Conservation (phyloP, 23 tunicate genomes). For the Botrylloides violaceus region DNA sequence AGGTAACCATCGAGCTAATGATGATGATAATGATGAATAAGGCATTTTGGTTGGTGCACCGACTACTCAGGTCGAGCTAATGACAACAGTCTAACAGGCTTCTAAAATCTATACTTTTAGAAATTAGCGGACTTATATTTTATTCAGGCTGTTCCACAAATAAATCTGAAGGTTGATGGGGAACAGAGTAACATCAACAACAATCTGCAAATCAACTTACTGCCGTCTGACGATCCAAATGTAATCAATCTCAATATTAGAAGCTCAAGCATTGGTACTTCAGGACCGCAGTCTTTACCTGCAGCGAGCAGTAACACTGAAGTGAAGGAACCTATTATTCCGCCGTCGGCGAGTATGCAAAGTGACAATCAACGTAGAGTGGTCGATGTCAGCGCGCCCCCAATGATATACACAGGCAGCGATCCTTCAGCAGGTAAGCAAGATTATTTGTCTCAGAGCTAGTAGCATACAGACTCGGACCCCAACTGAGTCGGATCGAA, state of each 20-base stretch:
- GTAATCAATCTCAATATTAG: slow-evolving; percentile 67
- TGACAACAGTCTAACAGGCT: background rate
- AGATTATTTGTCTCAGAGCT: no score
- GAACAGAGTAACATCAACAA: slow-evolving; percentile 22
- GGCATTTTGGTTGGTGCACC: no score
- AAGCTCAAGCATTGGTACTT: slow-evolving; percentile 3
- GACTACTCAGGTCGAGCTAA: no score
- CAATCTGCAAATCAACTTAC: slow-evolving; percentile 66
- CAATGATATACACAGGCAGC: slow-evolving; percentile 24
- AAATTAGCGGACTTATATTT: no score
- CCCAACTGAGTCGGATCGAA: no score
- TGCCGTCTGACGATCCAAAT: slow-evolving; percentile 87
- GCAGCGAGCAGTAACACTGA: background rate
- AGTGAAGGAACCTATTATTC: background rate
- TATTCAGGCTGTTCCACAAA: slow-evolving; percentile 33
- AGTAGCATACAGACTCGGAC: no score
- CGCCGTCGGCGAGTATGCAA: background rate
- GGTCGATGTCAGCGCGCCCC: slow-evolving; percentile 50
- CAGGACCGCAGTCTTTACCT: slow-evolving; percentile 25
- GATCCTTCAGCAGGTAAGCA: slow-evolving; percentile 24
- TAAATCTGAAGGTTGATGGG: slow-evolving; percentile 46
- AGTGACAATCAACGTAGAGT: slow-evolving; percentile 54
- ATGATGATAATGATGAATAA: no score
- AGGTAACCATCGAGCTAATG: no score
- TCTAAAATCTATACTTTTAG: background rate